Percentiles rank a stretch among this genome's conserved stretches.
Conservation (phyloP, 2,113 vertebrate genomes). For the Perognathus longimembris region DNA sequence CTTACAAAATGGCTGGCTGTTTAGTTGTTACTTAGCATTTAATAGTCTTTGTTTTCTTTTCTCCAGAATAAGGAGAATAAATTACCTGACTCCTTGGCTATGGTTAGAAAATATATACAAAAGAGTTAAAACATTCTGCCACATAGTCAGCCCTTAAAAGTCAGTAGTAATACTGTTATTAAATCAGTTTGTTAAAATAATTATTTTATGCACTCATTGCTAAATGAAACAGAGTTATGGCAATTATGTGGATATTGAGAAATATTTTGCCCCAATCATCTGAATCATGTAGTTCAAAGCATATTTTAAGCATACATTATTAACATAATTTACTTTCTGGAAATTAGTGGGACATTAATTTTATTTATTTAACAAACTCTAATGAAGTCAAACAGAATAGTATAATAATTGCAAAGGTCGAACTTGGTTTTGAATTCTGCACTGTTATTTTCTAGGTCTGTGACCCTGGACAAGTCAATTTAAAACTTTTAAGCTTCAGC, state of each 20-base stretch:
- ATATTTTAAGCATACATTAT: constrained; percentile 49
- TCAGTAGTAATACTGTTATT: not conserved
- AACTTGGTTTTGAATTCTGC: constrained; percentile 47
- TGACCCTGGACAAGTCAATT: constrained; percentile 35
- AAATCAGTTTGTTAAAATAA: constrained; percentile 25
- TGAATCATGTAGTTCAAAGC: constrained; percentile 30
- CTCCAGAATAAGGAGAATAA: not conserved
- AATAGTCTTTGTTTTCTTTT: constrained; percentile 16
- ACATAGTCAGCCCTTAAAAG: not conserved
- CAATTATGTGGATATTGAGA: constrained; percentile 36
- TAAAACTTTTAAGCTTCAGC: not conserved
- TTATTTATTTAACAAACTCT: constrained; percentile 65
- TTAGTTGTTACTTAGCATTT: not conserved
- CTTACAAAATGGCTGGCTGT: not conserved
- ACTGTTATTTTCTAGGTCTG: not conserved
- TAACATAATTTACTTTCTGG: constrained; percentile 60
- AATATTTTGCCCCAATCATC: constrained; percentile 52
- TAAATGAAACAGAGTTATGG: constrained; percentile 29
- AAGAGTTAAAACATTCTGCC: not conserved
- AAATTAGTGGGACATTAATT: constrained; percentile 53
- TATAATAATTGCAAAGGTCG: constrained; percentile 53
- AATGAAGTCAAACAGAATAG: constrained; percentile 28
- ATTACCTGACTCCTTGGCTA: not conserved
- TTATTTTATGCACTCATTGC: not conserved
- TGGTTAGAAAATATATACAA: not conserved